Conservation (phyloP, 2,113 vertebrate species). For the Actenoides hombroni region DNA sequence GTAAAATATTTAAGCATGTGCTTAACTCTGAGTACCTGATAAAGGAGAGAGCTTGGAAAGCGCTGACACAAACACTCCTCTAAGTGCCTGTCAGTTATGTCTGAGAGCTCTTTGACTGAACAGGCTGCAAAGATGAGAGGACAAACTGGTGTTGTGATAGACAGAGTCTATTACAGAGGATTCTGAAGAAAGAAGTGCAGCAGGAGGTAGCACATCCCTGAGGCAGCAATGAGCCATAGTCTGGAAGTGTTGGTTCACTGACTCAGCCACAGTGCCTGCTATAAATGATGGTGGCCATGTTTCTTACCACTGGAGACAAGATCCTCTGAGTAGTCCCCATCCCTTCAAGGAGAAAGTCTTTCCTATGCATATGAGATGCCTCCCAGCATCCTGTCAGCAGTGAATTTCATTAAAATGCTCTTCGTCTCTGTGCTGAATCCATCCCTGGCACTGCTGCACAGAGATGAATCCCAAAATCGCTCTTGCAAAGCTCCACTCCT, state of each 20-base stretch:
- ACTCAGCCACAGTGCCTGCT: background rate
- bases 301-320: background rate
- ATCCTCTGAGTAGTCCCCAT: background rate
- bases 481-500: background rate
- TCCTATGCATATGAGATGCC: accelerated
- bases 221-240: background rate
- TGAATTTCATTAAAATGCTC: background rate
- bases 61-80: slow-evolving; percentile 36
- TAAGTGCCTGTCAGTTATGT: background rate
- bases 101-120: background rate
- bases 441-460: background rate
- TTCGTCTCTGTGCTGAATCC: background rate
- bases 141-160: background rate
- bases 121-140: background rate
- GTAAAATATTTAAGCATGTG: slow-evolving; percentile 47
- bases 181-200: background rate
- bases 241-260: background rate
- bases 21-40: slow-evolving; percentile 58
- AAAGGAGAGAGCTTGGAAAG: slow-evolving; percentile 48
- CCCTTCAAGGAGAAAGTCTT: background rate
- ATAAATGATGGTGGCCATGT: background rate
- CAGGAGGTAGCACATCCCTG: accelerated
- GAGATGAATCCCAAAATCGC: background rate
- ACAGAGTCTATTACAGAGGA: background rate
- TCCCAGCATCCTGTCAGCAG: background rate